A percentile compares a stretch with the other conserved stretches of the same genome.
Evolutionary conservation across 1,140 invertebrate genomes (phyloP).

Genomic region (Sinella curviseta): DNA sequence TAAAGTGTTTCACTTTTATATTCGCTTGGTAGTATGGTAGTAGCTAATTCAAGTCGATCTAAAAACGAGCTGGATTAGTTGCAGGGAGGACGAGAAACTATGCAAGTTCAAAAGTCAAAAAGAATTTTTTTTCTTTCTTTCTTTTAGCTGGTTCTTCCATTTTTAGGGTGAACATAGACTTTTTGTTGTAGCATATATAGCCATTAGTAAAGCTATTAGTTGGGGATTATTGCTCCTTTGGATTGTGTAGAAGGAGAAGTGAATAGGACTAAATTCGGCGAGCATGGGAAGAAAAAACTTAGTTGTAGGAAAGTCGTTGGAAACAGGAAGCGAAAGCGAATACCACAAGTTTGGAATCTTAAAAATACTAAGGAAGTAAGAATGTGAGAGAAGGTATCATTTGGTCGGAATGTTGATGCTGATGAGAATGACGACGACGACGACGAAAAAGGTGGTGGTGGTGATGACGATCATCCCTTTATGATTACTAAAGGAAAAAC

Average conservation of each 20-base stretch:
- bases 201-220: background rate
- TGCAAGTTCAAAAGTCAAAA: background rate
- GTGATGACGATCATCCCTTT: background rate
- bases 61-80: too few relatives aligned
- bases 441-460: background rate
- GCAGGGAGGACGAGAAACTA: too few relatives aligned
- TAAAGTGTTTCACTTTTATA: too few relatives aligned
- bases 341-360: background rate
- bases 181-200: background rate
- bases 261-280: too few relatives aligned
- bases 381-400: background rate
- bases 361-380: background rate
- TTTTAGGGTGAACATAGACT: too few relatives aligned
- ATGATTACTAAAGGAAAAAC: background rate
- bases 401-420: background rate
- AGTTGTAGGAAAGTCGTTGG: too few relatives aligned
- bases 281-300: too few relatives aligned
- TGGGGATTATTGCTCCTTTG: background rate
- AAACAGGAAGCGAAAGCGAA: background rate
- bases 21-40: too few relatives aligned
- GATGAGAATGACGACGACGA: background rate
- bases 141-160: too few relatives aligned
- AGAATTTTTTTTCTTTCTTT: background rate
- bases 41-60: too few relatives aligned
- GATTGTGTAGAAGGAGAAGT: background rate